Conservation (phyloP, 2,113 vertebrate genomes). For the Mellivora capensis region DNA sequence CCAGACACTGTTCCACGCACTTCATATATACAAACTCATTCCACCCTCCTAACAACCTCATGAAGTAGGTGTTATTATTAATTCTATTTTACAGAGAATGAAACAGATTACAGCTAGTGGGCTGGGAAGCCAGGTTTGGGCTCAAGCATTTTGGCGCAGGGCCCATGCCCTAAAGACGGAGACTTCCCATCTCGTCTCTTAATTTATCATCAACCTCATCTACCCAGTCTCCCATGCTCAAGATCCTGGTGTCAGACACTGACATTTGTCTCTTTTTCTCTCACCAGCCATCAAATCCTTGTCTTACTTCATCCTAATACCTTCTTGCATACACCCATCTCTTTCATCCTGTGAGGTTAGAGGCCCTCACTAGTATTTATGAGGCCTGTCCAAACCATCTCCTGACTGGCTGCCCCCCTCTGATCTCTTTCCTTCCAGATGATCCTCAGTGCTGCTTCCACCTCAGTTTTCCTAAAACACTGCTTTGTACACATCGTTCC, state of each 20-base stretch:
- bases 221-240: background rate
- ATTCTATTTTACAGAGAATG: background rate
- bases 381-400: no score
- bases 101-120: background rate
- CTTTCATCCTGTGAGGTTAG: background rate
- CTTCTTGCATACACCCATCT: background rate
- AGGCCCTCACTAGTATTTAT: background rate
- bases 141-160: background rate
- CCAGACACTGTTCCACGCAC: background rate
- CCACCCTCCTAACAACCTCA: background rate
- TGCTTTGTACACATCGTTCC: background rate
- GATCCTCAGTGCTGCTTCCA: background rate
- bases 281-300: background rate
- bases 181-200: no score
- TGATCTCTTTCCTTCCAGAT: no score
- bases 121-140: background rate
- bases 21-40: background rate
- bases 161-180: background rate
- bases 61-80: background rate
- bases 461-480: background rate
- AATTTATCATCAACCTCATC: background rate
- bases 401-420: background rate
- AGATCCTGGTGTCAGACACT: background rate
- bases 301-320: background rate
- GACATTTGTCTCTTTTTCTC: background rate